Conservation (phyloP, 2,888 invertebrate genomes). For the Seira ritae region DNA sequence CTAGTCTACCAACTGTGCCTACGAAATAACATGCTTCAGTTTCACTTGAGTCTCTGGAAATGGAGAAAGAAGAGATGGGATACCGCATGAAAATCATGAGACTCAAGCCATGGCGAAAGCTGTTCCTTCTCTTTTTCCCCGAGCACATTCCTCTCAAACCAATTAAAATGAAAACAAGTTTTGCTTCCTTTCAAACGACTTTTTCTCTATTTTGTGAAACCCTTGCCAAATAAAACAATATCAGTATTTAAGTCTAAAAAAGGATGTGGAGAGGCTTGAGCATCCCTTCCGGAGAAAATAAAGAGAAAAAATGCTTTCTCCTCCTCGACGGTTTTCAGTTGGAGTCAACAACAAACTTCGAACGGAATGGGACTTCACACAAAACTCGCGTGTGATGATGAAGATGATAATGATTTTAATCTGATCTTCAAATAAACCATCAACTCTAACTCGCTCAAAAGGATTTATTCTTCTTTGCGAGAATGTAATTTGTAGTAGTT, state of each 20-base stretch:
- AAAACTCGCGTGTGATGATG: constrained; percentile 21
- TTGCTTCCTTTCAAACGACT: background rate
- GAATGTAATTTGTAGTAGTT: too few species aligned
- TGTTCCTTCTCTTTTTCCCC: background rate
- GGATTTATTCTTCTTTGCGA: too few species aligned
- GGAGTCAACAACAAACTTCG: background rate
- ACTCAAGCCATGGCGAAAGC: background rate
- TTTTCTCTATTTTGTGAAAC: constrained; percentile 4
- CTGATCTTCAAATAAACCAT: constrained; percentile 19
- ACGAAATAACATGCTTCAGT: too few species aligned
- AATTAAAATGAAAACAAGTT: constrained; percentile 22
- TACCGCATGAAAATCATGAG: too few species aligned
- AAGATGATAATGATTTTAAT: constrained; percentile 19
- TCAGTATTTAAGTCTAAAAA: constrained; percentile 5
- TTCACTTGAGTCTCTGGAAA: too few species aligned
- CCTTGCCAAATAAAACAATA: constrained; percentile 9
- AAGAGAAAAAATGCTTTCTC: too few species aligned
- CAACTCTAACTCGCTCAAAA: too few species aligned
- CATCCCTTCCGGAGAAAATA: background rate
- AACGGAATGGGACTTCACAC: constrained; percentile 3
- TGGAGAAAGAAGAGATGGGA: too few species aligned
- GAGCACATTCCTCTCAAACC: constrained; percentile 8
- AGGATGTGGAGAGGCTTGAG: background rate
- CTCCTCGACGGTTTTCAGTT: background rate
- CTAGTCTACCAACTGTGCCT: too few species aligned